Base-by-base conservation (phyloP, 2,797 vertebrate species). In the Galago senegalensis region DNA sequence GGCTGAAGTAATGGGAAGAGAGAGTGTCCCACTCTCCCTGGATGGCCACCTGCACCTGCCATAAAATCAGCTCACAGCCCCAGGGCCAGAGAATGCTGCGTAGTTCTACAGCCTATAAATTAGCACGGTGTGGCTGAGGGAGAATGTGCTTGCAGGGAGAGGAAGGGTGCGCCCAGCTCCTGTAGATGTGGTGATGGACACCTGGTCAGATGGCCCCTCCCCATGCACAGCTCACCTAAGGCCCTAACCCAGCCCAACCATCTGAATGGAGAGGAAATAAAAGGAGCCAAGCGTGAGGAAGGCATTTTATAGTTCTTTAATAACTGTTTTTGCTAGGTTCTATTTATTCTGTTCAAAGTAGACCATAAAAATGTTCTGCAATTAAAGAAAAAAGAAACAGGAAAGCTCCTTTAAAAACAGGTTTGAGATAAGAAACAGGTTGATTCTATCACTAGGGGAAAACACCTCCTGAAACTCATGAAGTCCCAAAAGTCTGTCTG, bases 281-380 rank as follows among this genome's bases (percentile, higher is more conserved):
- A 92, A 67, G 61, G 81, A 31, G 72, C 73, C 60, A 21, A 72
- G 61, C 18, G 82, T 37, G 53, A 91, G 77, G 65, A 94, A 92
- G 76, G 21, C 7, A 25, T 75, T 92, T 95, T 76, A 87, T 65
- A 65, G 83, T 69, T 56, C 83, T 91, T 81, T 91, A 89, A 94
- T 94, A 82, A 86, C 89, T 67, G 75, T 80, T 86, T 83, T 82
- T 69, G 73, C 90, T 86, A 84, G 76, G n/a, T 77, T 93, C 90
- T 91, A 75, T 89, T 94, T 81, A 91, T 90, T 93, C 61, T 94
- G 67, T 69, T 88, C 79, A 63, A 96, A 93, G 79, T 70, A 77
- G 63, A 90, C 81, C 93, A 95, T 93, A 93, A 94, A 95, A 96
- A 94, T 93, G 79, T 88, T 93, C 46, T 25, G 56, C 81, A 92